Percentiles rank a stretch among this genome's conserved stretches.
Conservation (phyloP, 2,797 vertebrate genomes). For the Rhinichthys osculus region DNA sequence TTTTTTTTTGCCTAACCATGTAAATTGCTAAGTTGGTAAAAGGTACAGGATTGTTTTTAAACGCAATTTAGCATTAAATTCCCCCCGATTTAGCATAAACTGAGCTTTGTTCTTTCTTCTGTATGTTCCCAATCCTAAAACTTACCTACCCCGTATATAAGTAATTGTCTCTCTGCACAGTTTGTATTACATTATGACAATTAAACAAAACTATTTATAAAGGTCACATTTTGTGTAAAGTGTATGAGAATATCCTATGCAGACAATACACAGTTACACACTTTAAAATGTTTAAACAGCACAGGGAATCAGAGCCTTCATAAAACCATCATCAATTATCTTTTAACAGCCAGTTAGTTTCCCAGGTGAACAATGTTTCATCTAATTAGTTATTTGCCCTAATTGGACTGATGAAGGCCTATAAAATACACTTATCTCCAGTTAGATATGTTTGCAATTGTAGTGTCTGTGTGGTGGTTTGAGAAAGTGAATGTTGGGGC, state of each 20-base stretch:
- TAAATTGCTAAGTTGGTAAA: too few relatives aligned
- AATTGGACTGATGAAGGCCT: background rate
- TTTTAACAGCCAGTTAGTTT: background rate
- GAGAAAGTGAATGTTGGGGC: background rate
- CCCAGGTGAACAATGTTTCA: background rate
- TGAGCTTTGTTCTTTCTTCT: too few relatives aligned
- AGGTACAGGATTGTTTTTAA: too few relatives aligned
- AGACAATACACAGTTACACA: background rate
- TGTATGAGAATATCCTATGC: background rate
- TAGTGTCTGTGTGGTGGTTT: rapidly evolving
- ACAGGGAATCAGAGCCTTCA: background rate
- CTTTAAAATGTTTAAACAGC: constrained; percentile 2
- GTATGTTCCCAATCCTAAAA: too few relatives aligned
- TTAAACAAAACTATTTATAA: too few relatives aligned
- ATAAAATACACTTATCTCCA: background rate
- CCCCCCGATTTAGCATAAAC: too few relatives aligned
- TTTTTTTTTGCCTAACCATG: too few relatives aligned
- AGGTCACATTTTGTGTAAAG: background rate
- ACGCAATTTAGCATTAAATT: too few relatives aligned
- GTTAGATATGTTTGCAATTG: too few relatives aligned
- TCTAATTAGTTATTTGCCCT: background rate
- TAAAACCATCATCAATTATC: background rate
- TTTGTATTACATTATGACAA: too few relatives aligned
- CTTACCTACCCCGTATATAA: too few relatives aligned
- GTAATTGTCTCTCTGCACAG: too few relatives aligned